Conservation (phyloP, 2,797 vertebrate species). For the Euthynnus affinis region DNA sequence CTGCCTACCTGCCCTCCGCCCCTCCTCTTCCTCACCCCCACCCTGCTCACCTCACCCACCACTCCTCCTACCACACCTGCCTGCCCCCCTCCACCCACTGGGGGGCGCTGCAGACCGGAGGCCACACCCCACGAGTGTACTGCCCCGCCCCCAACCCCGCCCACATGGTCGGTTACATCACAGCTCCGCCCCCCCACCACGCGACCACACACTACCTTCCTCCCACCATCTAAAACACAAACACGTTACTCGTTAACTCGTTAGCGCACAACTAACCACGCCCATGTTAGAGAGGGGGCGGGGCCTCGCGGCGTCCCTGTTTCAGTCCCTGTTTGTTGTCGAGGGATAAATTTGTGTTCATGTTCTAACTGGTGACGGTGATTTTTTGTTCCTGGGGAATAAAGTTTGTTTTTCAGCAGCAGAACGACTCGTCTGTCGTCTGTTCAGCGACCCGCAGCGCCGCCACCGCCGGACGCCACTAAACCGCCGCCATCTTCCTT, state of each 20-base stretch:
- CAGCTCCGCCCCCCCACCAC: constrained; percentile 72
- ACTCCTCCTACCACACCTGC: constrained; percentile 86
- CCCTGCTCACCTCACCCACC: constrained; percentile 73
- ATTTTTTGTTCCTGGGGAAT: constrained; percentile 40
- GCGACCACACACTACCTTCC: constrained; percentile 61
- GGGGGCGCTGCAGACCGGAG: constrained; percentile 37
- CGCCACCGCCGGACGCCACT: no score
- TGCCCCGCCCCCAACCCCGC: constrained; percentile 84
- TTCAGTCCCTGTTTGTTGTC: constrained; percentile 28
- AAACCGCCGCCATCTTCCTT: no score
- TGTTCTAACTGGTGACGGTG: neutral
- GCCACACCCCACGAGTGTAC: constrained; percentile 62
- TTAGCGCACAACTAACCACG: neutral
- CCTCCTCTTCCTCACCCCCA: constrained; percentile 76
- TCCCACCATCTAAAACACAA: constrained; percentile 61
- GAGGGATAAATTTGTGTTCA: constrained; percentile 45
- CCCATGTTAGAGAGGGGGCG: neutral
- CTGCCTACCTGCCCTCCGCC: constrained; percentile 69
- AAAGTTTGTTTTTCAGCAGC: constrained; percentile 53
- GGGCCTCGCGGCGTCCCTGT: neutral
- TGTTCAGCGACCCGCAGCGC: no score
- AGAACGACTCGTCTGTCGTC: neutral
- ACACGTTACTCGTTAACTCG: neutral
- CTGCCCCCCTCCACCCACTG: constrained; percentile 75
- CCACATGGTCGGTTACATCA: constrained; percentile 83